Conservation (phyloP, 2,888 invertebrate species). For the Anthrax anthrax region DNA sequence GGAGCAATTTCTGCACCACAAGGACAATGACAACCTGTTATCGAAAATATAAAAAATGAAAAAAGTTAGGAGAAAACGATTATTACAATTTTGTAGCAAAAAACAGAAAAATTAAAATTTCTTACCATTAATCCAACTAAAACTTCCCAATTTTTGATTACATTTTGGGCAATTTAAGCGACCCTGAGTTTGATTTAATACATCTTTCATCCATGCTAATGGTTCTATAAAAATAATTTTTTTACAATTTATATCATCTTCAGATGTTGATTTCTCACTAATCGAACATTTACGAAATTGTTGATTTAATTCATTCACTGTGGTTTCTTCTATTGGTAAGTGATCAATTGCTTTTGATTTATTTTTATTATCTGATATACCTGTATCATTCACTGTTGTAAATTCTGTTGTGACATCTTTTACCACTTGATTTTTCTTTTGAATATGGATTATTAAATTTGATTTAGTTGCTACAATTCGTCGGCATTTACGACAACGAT, state of each 20-base stretch:
- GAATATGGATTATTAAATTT: slow-evolving; percentile 59
- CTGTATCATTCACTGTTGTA: neutral
- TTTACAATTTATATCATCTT: slow-evolving; percentile 40
- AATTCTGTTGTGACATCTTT: neutral
- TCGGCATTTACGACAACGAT: slow-evolving; percentile 69
- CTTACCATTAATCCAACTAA: slow-evolving; percentile 77
- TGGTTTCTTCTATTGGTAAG: slow-evolving; percentile 15
- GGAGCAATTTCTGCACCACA: slow-evolving; percentile 83
- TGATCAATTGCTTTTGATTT: no score
- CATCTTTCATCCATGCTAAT: slow-evolving; percentile 72
- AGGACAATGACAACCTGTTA: slow-evolving; percentile 79
- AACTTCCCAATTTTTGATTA: slow-evolving; percentile 69
- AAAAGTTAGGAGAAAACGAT: neutral
- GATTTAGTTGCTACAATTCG: slow-evolving; percentile 67
- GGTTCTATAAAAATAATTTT: slow-evolving; percentile 80
- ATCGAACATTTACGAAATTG: slow-evolving; percentile 18
- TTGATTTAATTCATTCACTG: neutral
- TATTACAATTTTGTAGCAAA: neutral
- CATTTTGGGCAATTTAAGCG: slow-evolving; percentile 81
- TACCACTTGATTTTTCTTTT: slow-evolving; percentile 7
- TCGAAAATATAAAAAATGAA: slow-evolving; percentile 15
- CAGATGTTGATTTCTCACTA: slow-evolving; percentile 9
- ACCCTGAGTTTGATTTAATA: slow-evolving; percentile 55
- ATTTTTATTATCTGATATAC: neutral
- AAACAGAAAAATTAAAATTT: neutral